A percentile compares a stretch with the other conserved stretches of the same genome.
Conservation (phyloP, 2,797 vertebrate genomes). For the Sarcophilus harrisii region DNA sequence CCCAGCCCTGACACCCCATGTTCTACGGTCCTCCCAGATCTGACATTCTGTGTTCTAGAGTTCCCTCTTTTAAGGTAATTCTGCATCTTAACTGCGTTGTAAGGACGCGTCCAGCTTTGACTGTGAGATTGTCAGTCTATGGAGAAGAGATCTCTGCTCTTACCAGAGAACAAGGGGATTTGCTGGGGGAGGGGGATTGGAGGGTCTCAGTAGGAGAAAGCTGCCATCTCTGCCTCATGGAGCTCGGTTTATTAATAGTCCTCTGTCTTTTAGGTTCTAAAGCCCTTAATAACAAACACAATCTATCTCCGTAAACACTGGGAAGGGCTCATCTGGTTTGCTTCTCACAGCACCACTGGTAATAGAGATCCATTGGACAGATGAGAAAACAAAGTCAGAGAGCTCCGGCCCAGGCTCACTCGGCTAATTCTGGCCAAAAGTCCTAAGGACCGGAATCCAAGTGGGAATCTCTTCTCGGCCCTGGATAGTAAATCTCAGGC, state of each 20-base stretch:
- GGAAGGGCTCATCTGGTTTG: background rate
- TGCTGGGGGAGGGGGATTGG: background rate
- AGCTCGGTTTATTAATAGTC: background rate
- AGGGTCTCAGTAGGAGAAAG: background rate
- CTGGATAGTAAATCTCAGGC: background rate
- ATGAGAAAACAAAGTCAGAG: background rate
- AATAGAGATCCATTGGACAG: background rate
- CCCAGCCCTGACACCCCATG: slow-evolving; percentile 6
- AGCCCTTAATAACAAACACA: background rate
- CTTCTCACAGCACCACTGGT: background rate
- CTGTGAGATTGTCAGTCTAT: background rate
- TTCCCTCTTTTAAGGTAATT: too few species aligned
- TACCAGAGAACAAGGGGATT: background rate
- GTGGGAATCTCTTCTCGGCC: background rate
- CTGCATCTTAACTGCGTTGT: too few species aligned
- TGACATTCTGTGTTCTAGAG: too few species aligned
- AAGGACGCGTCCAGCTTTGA: background rate
- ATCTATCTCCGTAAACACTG: background rate
- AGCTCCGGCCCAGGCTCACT: background rate
- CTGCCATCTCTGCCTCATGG: background rate
- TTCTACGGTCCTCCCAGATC: too few species aligned
- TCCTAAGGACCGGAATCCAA: background rate
- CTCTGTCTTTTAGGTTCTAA: background rate
- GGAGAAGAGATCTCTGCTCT: background rate
- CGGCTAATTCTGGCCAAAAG: background rate